Conservation (phyloP, 1,140 invertebrate species). For the Chironomus tepperi region DNA sequence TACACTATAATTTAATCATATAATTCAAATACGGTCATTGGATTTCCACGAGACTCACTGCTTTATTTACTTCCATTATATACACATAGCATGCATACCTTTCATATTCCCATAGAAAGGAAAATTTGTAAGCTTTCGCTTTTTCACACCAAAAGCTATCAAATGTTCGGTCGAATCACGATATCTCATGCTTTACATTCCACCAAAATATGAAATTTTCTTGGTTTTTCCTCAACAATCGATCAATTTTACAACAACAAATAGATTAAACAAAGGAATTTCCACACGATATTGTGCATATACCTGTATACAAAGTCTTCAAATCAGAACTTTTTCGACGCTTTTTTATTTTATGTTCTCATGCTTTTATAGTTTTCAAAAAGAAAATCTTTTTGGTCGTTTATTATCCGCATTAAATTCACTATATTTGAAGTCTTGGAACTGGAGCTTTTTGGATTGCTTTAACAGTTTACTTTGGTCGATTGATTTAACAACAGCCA, state of each 20-base stretch:
- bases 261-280: slow-evolving; percentile 1
- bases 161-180: too few species aligned
- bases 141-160: too few species aligned
- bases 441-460: too few species aligned
- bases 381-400: not conserved
- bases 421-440: not conserved
- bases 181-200: not conserved
- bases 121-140: too few species aligned
- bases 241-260: not conserved
- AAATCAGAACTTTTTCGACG: not conserved
- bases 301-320: not conserved
- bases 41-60: too few species aligned
- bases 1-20: too few species aligned
- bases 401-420: slow-evolving; percentile 2
- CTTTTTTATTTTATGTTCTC: not conserved
- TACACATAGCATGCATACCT: too few species aligned
- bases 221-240: slow-evolving; percentile 14
- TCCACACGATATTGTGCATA: not conserved
- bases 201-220: not conserved
- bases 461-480: too few species aligned
- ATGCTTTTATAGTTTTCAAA: not conserved
- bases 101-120: too few species aligned
- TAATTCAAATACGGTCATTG: too few species aligned
- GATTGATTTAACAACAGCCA: too few species aligned
- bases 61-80: too few species aligned